Conservation (phyloP, 2,797 vertebrate genomes). For the Remorina albescens region DNA sequence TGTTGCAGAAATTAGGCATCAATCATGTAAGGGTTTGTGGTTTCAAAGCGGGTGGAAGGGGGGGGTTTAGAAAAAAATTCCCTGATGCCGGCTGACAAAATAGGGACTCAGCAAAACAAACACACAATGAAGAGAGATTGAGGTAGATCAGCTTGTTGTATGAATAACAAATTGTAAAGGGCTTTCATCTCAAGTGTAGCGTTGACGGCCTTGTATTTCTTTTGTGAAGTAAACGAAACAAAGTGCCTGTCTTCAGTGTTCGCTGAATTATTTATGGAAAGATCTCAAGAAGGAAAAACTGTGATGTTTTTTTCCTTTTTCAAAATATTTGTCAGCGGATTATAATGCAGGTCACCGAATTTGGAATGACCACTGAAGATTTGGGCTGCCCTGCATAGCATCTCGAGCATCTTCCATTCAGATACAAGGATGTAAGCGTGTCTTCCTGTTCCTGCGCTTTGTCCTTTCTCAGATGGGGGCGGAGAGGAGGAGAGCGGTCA, state of each 20-base stretch:
- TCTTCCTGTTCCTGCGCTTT: not conserved
- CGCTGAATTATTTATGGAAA: slow-evolving; percentile 20
- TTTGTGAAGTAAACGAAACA: slow-evolving; percentile 8
- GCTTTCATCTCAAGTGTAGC: slow-evolving; percentile 34
- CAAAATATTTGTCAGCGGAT: slow-evolving; percentile 25
- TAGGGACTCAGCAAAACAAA: slow-evolving; percentile 56
- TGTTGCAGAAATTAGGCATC: slow-evolving; percentile 63
- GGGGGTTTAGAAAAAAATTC: slow-evolving; percentile 46
- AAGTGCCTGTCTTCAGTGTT: slow-evolving; percentile 5
- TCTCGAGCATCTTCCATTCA: not conserved
- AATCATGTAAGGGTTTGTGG: slow-evolving; percentile 52
- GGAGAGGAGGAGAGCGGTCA: slow-evolving; percentile 80
- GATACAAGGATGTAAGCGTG: not conserved
- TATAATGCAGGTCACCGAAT: not conserved
- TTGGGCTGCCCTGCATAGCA: not conserved
- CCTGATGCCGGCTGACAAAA: slow-evolving; percentile 55
- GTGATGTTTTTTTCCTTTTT: not conserved
- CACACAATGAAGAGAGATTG: slow-evolving; percentile 45
- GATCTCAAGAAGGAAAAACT: slow-evolving; percentile 8
- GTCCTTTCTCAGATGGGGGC: slow-evolving; percentile 65
- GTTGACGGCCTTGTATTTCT: slow-evolving; percentile 22
- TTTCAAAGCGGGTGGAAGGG: slow-evolving; percentile 62
- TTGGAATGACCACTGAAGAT: not conserved
- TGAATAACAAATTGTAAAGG: slow-evolving; percentile 53
- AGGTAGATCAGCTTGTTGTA: slow-evolving; percentile 42